Base-by-base conservation (phyloP, 1,140 invertebrate genomes). In the Anastrepha ludens region DNA sequence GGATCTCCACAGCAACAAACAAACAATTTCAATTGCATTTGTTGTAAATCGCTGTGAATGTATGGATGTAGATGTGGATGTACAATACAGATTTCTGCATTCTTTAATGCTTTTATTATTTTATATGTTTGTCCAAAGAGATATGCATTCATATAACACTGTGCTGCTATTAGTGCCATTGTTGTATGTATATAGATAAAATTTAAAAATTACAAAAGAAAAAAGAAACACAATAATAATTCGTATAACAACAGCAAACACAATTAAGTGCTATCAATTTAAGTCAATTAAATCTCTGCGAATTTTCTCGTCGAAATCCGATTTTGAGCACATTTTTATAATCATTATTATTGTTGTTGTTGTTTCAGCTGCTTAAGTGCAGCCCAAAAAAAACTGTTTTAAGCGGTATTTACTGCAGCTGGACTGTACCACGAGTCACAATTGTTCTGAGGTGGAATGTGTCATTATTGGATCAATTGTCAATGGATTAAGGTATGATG, bases 191-290 rank as follows among this genome's bases (percentile, higher is more conserved):
- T 39, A 11, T 39, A 41, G 9, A 67, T 29, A 39, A 74, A 74
- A 29, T 29, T 29, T 29, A 44, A 74, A 6, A 47, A 47, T 8
- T 47, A 5, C 41, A 74, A 39, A 62, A 13, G 11, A 65, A 41
- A 62, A 13, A 20, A 65, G n/a, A 13, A 74, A 17, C 13, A 74
- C 7, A 74, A 44, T 74, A 74, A 74, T 74, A 74, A 74, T 74
- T 15, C 55, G 62, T 50, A 81, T 55, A 86, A 62, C 58, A 86
- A 86, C 55, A 86, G 20, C 47, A 86, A 86, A 86, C 20, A 86
- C 55, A 86, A 86, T 86, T 86, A 86, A 86, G 85, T 86, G 85
- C 55, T 59, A 60, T 86, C 85, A 86, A 86, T 86, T 86, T 59
- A 86, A 86, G 85, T 86, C 58, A 62, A 86, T 86, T 86, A 86